Evolutionary conservation across 2,113 vertebrate species (phyloP).

Genomic region (Peromyscus californicus): DNA sequence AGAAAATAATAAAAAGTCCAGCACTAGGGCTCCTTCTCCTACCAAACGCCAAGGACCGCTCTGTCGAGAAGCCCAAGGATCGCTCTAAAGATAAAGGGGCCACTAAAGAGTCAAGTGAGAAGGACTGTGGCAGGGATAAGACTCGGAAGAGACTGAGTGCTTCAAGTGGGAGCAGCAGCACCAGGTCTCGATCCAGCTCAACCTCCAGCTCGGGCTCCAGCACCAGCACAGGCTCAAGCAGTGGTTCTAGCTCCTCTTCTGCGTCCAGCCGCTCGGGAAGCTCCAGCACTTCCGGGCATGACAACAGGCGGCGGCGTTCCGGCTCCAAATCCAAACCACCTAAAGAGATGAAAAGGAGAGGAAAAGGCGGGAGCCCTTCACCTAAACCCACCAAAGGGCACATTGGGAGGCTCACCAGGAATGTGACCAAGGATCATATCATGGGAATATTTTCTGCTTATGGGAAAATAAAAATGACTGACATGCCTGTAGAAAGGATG

Average conservation of each 20-base stretch:
- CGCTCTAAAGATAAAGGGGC: slow-evolving; percentile 94
- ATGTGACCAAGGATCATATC: slow-evolving; percentile 99
- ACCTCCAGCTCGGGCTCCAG: slow-evolving; percentile 97
- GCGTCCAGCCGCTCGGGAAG: slow-evolving; percentile 96
- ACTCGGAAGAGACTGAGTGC: slow-evolving; percentile 95
- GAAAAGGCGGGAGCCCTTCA: slow-evolving; percentile 85
- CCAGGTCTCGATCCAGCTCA: slow-evolving; percentile 94
- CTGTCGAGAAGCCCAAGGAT: slow-evolving; percentile 96
- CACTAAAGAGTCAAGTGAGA: slow-evolving; percentile 93
- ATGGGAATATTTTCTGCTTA: slow-evolving; percentile 98
- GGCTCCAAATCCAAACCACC: slow-evolving; percentile 88
- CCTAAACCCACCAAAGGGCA: slow-evolving; percentile 97
- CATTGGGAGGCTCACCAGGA: slow-evolving; percentile 96
- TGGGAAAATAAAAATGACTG: slow-evolving; percentile 98
- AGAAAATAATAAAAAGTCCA: slow-evolving; percentile 87
- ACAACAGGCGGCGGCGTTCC: slow-evolving; percentile 95
- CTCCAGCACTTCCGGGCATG: slow-evolving; percentile 96
- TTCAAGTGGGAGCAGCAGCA: slow-evolving; percentile 96
- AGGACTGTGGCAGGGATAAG: slow-evolving; percentile 96
- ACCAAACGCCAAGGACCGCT: slow-evolving; percentile 95
- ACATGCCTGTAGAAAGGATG: slow-evolving; percentile 96
- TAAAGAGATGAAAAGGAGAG: no score
- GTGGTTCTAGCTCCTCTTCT: slow-evolving; percentile 97
- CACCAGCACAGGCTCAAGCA: slow-evolving; percentile 97
- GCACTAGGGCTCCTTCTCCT: slow-evolving; percentile 95